Evolutionary conservation across 2,113 vertebrate species (phyloP).

Genomic region (Lepisosteus osseus): DNA sequence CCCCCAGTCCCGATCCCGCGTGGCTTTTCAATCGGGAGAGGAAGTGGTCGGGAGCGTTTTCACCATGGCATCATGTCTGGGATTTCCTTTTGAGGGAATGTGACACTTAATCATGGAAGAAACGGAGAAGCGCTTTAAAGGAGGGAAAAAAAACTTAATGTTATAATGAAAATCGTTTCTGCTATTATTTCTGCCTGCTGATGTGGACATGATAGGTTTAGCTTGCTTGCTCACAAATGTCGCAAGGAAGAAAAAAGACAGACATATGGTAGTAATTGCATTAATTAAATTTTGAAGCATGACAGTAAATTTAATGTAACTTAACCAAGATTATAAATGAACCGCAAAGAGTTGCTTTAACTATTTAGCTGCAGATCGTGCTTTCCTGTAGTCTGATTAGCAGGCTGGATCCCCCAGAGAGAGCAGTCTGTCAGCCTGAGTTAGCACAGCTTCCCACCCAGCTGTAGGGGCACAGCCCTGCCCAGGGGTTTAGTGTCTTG

Average conservation of each 20-base stretch:
- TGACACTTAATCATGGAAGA: too few species aligned
- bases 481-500: neutral
- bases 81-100: too few species aligned
- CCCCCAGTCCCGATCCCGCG: too few species aligned
- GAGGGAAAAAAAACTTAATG: neutral
- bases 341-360: conserved; percentile 52
- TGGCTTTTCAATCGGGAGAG: conserved; percentile 29
- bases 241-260: conserved; percentile 29
- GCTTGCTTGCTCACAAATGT: conserved; percentile 31
- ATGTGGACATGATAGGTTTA: conserved; percentile 53
- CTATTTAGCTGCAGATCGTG: conserved; percentile 27
- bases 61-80: conserved; percentile 30
- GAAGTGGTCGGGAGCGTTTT: conserved; percentile 30
- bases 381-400: conserved; percentile 38
- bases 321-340: conserved; percentile 57
- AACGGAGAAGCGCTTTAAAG: too few species aligned
- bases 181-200: conserved; percentile 51
- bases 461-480: neutral
- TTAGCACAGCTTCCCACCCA: conserved; percentile 36
- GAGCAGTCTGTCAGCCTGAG: conserved; percentile 36
- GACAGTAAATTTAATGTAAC: conserved; percentile 57
- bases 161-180: conserved; percentile 29
- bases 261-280: conserved; percentile 51
- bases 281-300: conserved; percentile 52
- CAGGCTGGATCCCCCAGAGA: neutral